phyloP scores from a whole-genome alignment of 2,888 invertebrate genomes.

The Lepidochitona cinerea region DNA sequence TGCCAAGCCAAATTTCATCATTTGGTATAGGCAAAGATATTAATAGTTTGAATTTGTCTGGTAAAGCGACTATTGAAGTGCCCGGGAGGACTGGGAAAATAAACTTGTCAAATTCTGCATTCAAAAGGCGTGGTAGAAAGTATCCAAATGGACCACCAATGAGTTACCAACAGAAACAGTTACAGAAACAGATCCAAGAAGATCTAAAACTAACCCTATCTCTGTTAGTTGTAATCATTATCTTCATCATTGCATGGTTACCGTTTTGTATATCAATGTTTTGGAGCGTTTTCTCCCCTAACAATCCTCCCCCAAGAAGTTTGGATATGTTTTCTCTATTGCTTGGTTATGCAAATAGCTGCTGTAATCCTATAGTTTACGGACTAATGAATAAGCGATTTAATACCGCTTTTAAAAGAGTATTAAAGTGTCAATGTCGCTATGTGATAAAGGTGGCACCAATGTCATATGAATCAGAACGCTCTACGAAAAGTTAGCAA shows the following conservation, averaged over 20 bases:
- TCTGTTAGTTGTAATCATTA: conserved; percentile 50
- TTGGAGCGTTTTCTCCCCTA: conserved; percentile 42
- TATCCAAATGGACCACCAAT: neutral
- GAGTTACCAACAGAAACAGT: neutral
- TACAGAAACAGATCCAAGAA: conserved; percentile 30
- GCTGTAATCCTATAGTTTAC: conserved; percentile 61
- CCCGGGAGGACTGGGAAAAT: neutral
- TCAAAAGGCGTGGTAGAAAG: neutral
- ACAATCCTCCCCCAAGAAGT: conserved; percentile 23
- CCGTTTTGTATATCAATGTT: conserved; percentile 64
- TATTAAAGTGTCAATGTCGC: conserved; percentile 23
- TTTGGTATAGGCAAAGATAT: neutral
- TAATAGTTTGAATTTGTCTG: neutral
- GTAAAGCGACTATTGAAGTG: neutral
- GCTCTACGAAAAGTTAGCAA: too few relatives aligned
- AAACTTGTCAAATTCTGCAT: neutral
- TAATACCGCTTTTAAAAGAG: conserved; percentile 41
- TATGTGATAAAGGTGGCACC: too few relatives aligned
- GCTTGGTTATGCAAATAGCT: conserved; percentile 61
- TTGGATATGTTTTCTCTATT: conserved; percentile 57
- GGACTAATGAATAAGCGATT: conserved; percentile 59
- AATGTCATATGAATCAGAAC: too few relatives aligned
- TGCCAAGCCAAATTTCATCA: too few relatives aligned
- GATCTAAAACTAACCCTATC: conserved; percentile 50
- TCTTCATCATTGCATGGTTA: conserved; percentile 62